Conservation (phyloP, 2,113 vertebrate species). For the Pelobates fuscus region DNA sequence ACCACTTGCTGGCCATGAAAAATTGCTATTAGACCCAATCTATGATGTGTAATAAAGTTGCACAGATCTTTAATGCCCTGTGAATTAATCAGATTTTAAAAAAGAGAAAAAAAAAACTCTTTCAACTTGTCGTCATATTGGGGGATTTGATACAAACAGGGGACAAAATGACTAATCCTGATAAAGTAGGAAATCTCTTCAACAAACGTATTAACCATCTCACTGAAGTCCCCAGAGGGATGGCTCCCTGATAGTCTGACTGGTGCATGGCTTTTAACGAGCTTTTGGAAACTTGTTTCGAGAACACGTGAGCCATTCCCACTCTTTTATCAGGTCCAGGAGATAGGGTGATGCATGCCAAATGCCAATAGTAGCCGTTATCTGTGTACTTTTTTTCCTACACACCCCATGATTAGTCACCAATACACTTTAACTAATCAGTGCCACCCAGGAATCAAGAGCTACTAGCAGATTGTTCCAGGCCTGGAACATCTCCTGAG, state of each 20-base stretch:
- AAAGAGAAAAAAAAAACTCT: no score
- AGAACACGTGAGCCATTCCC: not conserved
- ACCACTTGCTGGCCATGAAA: no score
- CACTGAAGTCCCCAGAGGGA: not conserved
- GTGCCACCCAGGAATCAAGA: not conserved
- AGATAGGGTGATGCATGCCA: conserved; percentile 4
- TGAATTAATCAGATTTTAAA: no score
- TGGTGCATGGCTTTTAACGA: not conserved
- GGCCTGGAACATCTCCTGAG: not conserved
- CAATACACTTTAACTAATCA: not conserved
- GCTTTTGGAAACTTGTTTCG: not conserved
- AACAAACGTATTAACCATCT: not conserved
- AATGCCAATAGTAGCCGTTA: not conserved
- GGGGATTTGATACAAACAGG: not conserved
- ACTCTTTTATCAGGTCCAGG: not conserved
- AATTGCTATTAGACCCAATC: no score
- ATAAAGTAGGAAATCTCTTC: not conserved
- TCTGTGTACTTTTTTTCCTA: not conserved
- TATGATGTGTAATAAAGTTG: no score
- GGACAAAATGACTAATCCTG: not conserved
- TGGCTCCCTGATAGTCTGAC: not conserved
- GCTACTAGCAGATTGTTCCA: not conserved
- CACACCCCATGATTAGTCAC: not conserved
- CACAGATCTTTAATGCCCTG: no score
- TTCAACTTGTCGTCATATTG: not conserved